These are phyloP conservation scores for Lumbricus terrestris DNA, from an alignment of 2,888 invertebrate species.

Conservation along the genomic window DNA sequence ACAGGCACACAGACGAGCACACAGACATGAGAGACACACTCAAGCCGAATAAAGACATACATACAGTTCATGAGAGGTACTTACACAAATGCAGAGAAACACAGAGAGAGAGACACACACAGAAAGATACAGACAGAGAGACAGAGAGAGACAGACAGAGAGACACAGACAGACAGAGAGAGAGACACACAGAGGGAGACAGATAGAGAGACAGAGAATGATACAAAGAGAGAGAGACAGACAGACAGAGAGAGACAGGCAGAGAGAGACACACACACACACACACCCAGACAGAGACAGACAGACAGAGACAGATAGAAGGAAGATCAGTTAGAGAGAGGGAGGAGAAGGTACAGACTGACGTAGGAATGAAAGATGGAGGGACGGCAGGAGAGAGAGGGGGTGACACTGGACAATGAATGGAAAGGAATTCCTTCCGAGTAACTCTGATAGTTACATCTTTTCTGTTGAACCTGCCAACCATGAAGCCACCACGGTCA, in stretches of 20 bases:
- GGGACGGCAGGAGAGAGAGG: neutral
- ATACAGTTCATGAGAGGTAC: neutral
- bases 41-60: neutral
- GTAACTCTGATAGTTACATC: neutral
- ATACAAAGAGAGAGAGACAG: neutral
- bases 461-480: neutral
- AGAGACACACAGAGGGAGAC: too few relatives aligned
- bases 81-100: neutral
- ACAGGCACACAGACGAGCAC: neutral
- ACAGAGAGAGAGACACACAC: neutral
- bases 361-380: neutral
- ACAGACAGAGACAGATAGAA: too few relatives aligned
- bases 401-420: neutral
- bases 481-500: neutral
- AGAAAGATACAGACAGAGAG: too few relatives aligned
- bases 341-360: too few relatives aligned
- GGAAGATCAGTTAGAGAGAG: too few relatives aligned
- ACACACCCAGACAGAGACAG: too few relatives aligned
- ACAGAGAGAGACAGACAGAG: neutral
- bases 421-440: neutral
- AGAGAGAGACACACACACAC: neutral
- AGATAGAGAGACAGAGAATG: too few relatives aligned
- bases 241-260: too few relatives aligned
- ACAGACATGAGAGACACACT: neutral
- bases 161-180: neutral